phyloP scores from a whole-genome alignment of 2,797 vertebrate genomes.

The Typhlichthys eigenmanni region DNA sequence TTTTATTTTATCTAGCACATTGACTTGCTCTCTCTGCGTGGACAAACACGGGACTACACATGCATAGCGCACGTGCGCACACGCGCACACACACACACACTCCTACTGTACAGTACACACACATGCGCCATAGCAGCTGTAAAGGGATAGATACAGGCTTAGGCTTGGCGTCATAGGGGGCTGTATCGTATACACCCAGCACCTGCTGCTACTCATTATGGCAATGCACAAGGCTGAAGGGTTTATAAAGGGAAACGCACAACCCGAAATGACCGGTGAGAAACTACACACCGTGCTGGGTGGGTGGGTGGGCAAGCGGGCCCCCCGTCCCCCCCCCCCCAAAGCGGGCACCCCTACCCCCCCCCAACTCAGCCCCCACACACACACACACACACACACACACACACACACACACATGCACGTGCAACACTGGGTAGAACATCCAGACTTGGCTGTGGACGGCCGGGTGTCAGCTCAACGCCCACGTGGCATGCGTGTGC shows the following conservation, averaged over 20 bases:
- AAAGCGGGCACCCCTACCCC: too few relatives aligned
- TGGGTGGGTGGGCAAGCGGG: too few relatives aligned
- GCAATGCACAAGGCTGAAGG: neutral
- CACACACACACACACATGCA: too few relatives aligned
- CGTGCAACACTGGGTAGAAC: neutral
- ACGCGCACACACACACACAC: neutral
- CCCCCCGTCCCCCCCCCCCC: too few relatives aligned
- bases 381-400: neutral
- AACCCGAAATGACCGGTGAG: neutral
- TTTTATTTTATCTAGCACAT: slow-evolving; percentile 44
- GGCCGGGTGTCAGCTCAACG: slow-evolving; percentile 32
- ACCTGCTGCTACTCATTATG: slow-evolving; percentile 7
- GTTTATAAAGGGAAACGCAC: neutral
- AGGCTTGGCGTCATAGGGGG: neutral
- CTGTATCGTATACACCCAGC: slow-evolving; percentile 4
- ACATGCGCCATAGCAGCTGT: neutral
- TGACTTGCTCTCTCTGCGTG: slow-evolving; percentile 1
- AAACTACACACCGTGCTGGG: neutral
- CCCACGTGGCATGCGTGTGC: slow-evolving; percentile 43
- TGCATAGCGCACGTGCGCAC: neutral
- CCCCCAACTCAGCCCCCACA: too few relatives aligned
- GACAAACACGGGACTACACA: neutral
- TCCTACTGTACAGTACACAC: neutral
- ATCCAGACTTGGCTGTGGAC: slow-evolving; percentile 35
- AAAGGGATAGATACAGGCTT: slow-evolving; percentile 2